phyloP scores from a whole-genome alignment of 35 echinoderm and acorn worm genomes.

The Patiria miniata region DNA sequence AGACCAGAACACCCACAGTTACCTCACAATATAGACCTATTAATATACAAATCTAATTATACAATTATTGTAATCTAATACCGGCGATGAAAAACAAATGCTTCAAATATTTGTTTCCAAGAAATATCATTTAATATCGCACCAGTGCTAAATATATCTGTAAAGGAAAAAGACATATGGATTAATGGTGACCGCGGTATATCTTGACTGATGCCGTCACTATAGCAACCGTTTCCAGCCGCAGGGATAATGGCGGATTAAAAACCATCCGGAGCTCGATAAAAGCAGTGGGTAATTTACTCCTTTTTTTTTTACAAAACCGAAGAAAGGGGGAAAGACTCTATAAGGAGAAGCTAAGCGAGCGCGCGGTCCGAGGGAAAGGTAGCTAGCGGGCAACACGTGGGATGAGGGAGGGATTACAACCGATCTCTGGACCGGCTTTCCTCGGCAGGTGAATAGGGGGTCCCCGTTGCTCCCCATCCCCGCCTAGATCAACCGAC shows the following conservation, averaged over 20 bases:
- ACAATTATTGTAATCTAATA: no score
- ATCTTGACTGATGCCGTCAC: neutral
- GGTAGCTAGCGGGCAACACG: conserved; percentile 20
- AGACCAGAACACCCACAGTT: no score
- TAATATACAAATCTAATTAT: no score
- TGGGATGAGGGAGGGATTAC: neutral
- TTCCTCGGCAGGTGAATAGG: neutral
- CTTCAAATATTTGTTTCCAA: no score
- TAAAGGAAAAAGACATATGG: neutral
- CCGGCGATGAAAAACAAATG: no score
- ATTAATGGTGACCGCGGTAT: neutral
- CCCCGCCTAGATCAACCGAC: neutral
- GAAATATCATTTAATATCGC: no score
- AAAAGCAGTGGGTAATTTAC: neutral
- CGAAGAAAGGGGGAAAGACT: no score
- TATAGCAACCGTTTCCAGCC: neutral
- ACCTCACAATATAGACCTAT: no score
- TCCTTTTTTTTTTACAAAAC: neutral
- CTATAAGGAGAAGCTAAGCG: no score
- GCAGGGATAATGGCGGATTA: neutral
- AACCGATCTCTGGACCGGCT: neutral
- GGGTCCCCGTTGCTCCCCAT: neutral
- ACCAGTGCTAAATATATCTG: no score
- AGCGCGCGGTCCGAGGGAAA: no score
- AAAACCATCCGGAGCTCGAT: neutral